phyloP scores from a whole-genome alignment of 1,140 invertebrate genomes.

The Bombus waltoni region DNA sequence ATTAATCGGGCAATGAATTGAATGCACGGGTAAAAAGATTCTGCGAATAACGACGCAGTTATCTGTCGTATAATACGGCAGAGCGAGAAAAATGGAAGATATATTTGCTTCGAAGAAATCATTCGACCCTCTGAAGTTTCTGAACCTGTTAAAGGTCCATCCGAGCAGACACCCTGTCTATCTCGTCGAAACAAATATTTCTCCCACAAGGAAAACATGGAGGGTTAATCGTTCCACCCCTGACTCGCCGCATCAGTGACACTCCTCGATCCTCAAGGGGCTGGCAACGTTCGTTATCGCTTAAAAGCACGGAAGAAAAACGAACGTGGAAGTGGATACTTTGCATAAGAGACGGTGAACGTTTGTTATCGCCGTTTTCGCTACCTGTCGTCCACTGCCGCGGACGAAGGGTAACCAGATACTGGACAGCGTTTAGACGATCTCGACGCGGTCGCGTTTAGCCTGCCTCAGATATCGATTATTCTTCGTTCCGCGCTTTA shows the following conservation, averaged over 20 bases:
- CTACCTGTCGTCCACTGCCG: constrained; percentile 21
- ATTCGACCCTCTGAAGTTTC: background rate
- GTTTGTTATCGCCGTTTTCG: constrained; percentile 71
- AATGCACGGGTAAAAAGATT: background rate
- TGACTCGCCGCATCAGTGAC: constrained; percentile 16
- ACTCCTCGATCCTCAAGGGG: constrained; percentile 53
- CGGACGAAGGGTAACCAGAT: constrained; percentile 35
- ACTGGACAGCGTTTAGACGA: constrained; percentile 1
- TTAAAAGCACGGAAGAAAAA: constrained; percentile 74
- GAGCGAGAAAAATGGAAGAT: background rate
- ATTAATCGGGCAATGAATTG: background rate
- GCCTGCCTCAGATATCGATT: background rate
- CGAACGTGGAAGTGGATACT: constrained; percentile 75
- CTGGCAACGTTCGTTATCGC: constrained; percentile 74
- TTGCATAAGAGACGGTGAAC: constrained; percentile 74
- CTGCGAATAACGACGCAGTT: background rate
- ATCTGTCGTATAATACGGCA: background rate
- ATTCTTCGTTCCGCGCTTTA: background rate
- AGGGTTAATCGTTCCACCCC: constrained; percentile 8
- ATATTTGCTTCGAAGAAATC: too few species aligned
- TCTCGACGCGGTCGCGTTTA: background rate
- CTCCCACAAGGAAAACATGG: background rate
- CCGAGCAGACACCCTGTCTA: background rate
- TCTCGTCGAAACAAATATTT: background rate
- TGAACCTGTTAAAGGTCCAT: background rate